Evolutionary conservation across 2,113 vertebrate species (phyloP).

Genomic region (Pluvianellus socialis): DNA sequence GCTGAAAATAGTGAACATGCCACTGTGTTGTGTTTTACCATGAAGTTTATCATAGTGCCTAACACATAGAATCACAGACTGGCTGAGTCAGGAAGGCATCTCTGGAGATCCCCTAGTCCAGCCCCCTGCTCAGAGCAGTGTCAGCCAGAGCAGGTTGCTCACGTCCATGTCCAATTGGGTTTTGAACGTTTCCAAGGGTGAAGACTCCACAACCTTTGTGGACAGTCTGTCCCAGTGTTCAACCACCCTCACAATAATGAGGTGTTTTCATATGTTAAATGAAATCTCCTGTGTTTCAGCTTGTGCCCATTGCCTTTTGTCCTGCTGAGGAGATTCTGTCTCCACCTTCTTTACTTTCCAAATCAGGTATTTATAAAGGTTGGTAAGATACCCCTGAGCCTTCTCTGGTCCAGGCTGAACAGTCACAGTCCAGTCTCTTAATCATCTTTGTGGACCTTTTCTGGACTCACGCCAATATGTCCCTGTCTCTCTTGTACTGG

Average conservation of each 20-base stretch:
- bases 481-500: background rate
- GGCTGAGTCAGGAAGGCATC: background rate
- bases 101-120: background rate
- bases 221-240: background rate
- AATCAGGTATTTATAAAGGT: background rate
- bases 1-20: background rate
- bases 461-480: background rate
- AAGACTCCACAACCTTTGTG: background rate
- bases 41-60: background rate
- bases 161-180: background rate
- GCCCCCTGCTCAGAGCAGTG: background rate
- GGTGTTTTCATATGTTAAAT: background rate
- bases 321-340: background rate
- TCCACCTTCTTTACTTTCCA: background rate
- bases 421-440: background rate
- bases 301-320: background rate
- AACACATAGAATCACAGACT: background rate
- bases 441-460: background rate
- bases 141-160: background rate
- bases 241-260: background rate
- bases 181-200: background rate
- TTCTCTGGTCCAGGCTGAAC: background rate
- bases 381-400: background rate
- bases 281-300: background rate
- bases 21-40: background rate